Evolutionary conservation across 2,888 invertebrate genomes (phyloP), one percentile per base, ranked within the genome.

Genomic region (Syritta pipiens): DNA sequence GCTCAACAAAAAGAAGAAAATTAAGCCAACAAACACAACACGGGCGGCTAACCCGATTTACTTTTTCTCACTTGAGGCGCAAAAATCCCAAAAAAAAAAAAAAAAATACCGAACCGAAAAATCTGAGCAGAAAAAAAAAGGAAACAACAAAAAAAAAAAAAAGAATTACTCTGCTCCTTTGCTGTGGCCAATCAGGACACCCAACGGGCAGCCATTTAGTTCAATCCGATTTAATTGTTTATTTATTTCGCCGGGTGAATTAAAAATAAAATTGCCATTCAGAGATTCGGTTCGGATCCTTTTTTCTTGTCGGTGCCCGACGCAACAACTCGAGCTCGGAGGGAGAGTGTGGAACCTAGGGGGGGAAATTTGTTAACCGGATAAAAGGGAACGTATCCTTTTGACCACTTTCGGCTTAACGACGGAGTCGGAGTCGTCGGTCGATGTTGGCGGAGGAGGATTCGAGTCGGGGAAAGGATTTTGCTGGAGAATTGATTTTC

Each of bases 141-240:
- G 12, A 0, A 20, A 19, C 26, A 44, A 30, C 28, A 19, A 44
- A 12, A 28, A 20, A 37, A 24, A 24, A 12, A 49, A 49, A 37
- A 7, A 19, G 9, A 60, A 62, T 10, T 26, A 48, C 62, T 63
- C n/a, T 30, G 17, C 24, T 37, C 26, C n/a, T n/a, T n/a, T n/a
- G n/a, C n/a, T n/a, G n/a, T n/a, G n/a, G 62, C 55, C 55, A 48
- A 55, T 55, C 62, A 55, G 63, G 46, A 49, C 53, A 63, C 55
- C 62, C 12, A 10, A 19, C 19, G 20, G 4, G 10, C 7, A 20
- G 48, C 30, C 53, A 60, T 53, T 75, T 53, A 67, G 53, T 12
- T 51, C 46, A 40, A 48, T 75, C 44, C 49, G 55, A 63, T 76
- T 57, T 69, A 62, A 59, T 59, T 69, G 55, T 69, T 76, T 76